phyloP scores from a whole-genome alignment of 64 coral and sea anemone genomes.

The Orbicella faveolata region DNA sequence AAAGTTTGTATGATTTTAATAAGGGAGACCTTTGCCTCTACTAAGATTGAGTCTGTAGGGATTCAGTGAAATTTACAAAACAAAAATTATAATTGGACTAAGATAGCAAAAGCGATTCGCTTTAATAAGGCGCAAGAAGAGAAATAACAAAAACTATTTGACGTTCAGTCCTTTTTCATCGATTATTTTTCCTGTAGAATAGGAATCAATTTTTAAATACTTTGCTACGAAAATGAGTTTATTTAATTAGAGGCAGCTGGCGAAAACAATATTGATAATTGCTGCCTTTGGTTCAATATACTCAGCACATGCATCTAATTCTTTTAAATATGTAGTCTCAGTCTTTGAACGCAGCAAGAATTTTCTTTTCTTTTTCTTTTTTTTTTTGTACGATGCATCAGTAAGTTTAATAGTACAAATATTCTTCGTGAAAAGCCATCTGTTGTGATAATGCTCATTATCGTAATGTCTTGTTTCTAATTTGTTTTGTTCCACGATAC shows the following conservation, averaged over 20 bases:
- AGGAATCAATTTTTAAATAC: neutral
- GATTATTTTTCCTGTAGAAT: neutral
- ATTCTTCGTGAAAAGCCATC: neutral
- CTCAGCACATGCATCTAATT: no score
- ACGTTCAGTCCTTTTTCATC: neutral
- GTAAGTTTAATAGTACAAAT: neutral
- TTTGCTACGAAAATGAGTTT: neutral
- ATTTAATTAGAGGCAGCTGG: slow-evolving; percentile 1
- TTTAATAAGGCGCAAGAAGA: neutral
- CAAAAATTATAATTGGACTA: slow-evolving; percentile 1
- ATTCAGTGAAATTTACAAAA: neutral
- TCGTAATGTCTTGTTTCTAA: neutral
- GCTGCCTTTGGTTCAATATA: no score
- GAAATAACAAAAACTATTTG: neutral
- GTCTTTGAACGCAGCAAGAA: neutral
- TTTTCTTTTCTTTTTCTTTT: neutral
- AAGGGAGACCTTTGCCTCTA: neutral
- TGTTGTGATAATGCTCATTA: neutral
- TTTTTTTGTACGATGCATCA: neutral
- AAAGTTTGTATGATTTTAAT: neutral
- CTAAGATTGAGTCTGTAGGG: no score
- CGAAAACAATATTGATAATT: neutral
- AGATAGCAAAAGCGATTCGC: neutral
- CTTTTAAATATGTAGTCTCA: no score
- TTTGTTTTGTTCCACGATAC: neutral